Evolutionary conservation across 2,113 vertebrate genomes (phyloP), one percentile per base, ranked within the genome.

Genomic region (Amazona guildingii): DNA sequence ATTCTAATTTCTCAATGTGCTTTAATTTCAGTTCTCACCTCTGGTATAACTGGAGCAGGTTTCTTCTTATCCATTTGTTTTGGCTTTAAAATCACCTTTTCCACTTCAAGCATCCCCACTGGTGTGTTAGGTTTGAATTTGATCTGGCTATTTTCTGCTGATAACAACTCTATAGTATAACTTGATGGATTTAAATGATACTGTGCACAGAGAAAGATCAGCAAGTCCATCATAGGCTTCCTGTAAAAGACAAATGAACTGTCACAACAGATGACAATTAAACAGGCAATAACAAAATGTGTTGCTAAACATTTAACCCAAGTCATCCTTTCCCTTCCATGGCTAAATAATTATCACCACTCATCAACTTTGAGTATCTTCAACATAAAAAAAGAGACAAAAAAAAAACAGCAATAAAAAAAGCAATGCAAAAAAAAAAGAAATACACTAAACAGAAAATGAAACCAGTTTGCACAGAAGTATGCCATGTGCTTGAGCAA

Each of bases 111-210:
- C 89, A 98, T 98, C 88, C 99, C 99, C 90, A 99, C 98, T 66
- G 99, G 98, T 62, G 99, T 99, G 37, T 98, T 99, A 63, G 99
- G 99, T 92, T 99, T 99, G 97, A 99, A 99, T 96, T 99, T 99
- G 93, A 99, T 98, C 84, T 96, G 98, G 37, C 97, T 98, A 39
- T 98, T 98, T 92, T 99, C 99, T 86, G 98, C 91, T 72, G 99
- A 99, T 76, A 99, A 82, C 66, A 99, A 97, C 70, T 99, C 99
- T 87, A 99, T 98, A 31, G 98, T 99, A 94, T 99, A 98, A 96
- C 98, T 97, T 31, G 99, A 99, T 18, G 99, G 99, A 97, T 99
- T 99, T 97, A 99, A 98, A 96, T 98, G 99, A 97, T 99, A 99
- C 83, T 99, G 98, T 43, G 98, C 99, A 95, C 99, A 99, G 62